A percentile compares a stretch with the other conserved stretches of the same genome.
Evolutionary conservation across 2,888 invertebrate genomes (phyloP).

Genomic region (Cryptocephalus primarius): DNA sequence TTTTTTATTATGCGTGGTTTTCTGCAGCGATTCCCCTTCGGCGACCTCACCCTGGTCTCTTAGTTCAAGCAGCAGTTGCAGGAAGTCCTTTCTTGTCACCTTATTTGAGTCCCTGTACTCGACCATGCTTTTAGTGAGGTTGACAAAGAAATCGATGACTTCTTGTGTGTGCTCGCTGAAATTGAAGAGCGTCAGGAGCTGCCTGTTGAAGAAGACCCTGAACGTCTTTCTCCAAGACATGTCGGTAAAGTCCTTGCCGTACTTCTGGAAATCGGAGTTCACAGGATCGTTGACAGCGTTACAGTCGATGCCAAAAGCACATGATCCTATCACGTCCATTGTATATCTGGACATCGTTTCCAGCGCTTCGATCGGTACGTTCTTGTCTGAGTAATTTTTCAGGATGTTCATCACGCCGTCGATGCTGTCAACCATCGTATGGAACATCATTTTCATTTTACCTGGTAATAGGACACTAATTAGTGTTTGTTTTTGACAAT

Average conservation of each 20-base stretch:
- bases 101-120: slow-evolving; percentile 30
- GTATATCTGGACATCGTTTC: slow-evolving; percentile 37
- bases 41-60: slow-evolving; percentile 6
- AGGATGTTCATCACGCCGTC: slow-evolving; percentile 20
- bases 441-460: slow-evolving; percentile 35
- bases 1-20: no score
- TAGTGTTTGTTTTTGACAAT: background rate
- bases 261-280: slow-evolving; percentile 18
- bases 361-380: slow-evolving; percentile 32
- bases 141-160: slow-evolving; percentile 29
- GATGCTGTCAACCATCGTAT: slow-evolving; percentile 24
- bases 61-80: slow-evolving; percentile 33
- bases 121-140: slow-evolving; percentile 26
- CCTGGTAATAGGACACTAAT: background rate
- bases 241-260: slow-evolving; percentile 10
- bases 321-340: slow-evolving; percentile 37
- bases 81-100: slow-evolving; percentile 33
- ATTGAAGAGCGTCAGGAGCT: slow-evolving; percentile 3
- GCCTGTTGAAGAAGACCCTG: background rate
- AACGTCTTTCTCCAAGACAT: slow-evolving; percentile 2
- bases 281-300: slow-evolving; percentile 26
- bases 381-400: slow-evolving; percentile 11
- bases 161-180: slow-evolving; percentile 8
- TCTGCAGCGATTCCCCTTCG: background rate
- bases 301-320: slow-evolving; percentile 36